Evolutionary conservation across 2,888 invertebrate genomes (phyloP), one percentile per base, ranked within the genome.

Genomic region (Caenorhabditis zanzibari): DNA sequence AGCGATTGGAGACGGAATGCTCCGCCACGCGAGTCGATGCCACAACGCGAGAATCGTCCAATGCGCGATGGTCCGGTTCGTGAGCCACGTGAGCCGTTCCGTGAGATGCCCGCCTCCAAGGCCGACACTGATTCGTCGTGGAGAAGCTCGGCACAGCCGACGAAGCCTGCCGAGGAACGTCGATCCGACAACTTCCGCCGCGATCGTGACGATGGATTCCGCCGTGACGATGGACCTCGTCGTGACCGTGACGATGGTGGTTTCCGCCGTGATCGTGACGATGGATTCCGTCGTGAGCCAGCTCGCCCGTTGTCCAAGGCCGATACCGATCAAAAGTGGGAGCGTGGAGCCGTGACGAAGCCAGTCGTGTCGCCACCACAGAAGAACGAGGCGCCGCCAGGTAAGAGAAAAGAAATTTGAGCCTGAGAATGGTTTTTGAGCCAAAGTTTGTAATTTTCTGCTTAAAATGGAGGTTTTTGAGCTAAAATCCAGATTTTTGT

Each of bases 1-100:
- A 69, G 14, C 47, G 80, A 88, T 61, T 88, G 88, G 88, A 72
- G 88, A 64, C 64, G 83, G 5, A 56, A 49, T n/a, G 56, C 74
- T 19, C 66, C 66, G 61, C 61, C 56, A 22, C 61, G 63, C 14
- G 69, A 61, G 3, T 32, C 58, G 6, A 28, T 54, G 52, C 73
- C 80, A 7, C 64, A 22, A 38, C 59, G 81, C 68, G 73, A 81
- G 22, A 12, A 49, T 26, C 80, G 75, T 35, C 58, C 81, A 24
- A 58, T 59, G 49, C 82, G 76, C 12, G 81, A 61, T 22, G 81
- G 64, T 47, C 59, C 63, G 22, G 68, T 73, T 22, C 66, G 63
- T 10, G 63, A 69, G 14, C 52, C 28, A 12, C 35, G 64, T 28
- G 76, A 82, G 32, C 76, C 71, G 28, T 73, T 82, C 66, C 71